A percentile compares a stretch with the other conserved stretches of the same genome.
Conservation (phyloP, 2,888 invertebrate genomes). For the Calephelis perditalis region DNA sequence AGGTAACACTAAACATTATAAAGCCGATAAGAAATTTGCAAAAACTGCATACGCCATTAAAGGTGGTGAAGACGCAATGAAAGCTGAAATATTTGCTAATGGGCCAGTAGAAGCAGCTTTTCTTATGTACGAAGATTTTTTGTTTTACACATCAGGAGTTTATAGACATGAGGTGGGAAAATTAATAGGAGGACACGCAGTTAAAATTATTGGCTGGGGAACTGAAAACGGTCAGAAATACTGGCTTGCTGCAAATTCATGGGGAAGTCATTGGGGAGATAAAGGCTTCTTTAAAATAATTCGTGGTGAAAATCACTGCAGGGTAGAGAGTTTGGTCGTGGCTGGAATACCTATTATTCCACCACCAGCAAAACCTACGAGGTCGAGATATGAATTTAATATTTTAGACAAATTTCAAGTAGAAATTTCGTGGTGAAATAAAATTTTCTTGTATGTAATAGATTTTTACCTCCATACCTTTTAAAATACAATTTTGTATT, state of each 20-base stretch:
- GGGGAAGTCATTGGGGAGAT: constrained; percentile 91
- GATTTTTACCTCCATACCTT: no score
- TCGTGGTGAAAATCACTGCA: constrained; percentile 14
- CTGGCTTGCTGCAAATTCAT: constrained; percentile 91
- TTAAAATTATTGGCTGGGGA: constrained; percentile 89
- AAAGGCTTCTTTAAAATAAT: constrained; percentile 67
- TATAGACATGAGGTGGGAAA: constrained; percentile 79
- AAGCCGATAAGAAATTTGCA: constrained; percentile 6
- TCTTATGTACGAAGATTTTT: constrained; percentile 85
- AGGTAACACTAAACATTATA: background rate
- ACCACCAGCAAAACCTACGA: no score
- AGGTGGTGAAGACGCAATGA: constrained; percentile 6
- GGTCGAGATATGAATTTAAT: no score
- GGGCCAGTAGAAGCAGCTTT: constrained; percentile 90
- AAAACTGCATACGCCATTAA: background rate
- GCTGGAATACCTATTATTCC: constrained; percentile 3
- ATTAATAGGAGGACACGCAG: constrained; percentile 85
- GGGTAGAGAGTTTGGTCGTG: constrained; percentile 12
- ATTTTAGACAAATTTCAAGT: background rate
- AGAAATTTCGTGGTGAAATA: background rate
- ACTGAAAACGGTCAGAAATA: constrained; percentile 82
- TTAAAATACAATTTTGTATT: no score
- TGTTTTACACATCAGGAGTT: constrained; percentile 84
- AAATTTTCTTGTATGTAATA: background rate
- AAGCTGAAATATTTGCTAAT: constrained; percentile 84